Evolutionary conservation across 2,888 invertebrate genomes (phyloP).

Genomic region (Oscheius myriophilus): DNA sequence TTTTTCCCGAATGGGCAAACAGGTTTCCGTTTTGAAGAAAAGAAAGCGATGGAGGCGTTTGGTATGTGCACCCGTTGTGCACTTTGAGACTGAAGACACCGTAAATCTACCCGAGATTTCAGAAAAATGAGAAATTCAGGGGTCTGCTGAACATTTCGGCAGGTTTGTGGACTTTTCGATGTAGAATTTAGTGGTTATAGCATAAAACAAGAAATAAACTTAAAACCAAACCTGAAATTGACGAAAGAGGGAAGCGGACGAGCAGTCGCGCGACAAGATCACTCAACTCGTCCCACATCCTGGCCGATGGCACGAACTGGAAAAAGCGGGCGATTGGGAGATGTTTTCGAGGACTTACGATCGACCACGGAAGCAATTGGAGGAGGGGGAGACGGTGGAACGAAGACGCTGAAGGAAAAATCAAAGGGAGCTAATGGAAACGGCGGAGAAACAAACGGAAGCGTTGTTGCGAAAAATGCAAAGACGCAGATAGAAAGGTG

Average conservation of each 20-base stretch:
- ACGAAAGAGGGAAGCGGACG: constrained; percentile 42
- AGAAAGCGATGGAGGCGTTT: too few species aligned
- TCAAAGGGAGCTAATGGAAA: not conserved
- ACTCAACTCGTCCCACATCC: constrained; percentile 48
- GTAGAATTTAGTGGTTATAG: too few species aligned
- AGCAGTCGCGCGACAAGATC: constrained; percentile 45
- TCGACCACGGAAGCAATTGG: not conserved
- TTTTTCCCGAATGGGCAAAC: too few species aligned
- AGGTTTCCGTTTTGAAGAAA: too few species aligned
- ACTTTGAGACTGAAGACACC: too few species aligned
- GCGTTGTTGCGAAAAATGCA: not conserved
- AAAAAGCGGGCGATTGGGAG: not conserved
- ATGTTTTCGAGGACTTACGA: not conserved
- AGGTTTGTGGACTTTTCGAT: too few species aligned
- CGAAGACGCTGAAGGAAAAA: not conserved
- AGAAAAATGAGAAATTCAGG: too few species aligned
- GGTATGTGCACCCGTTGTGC: too few species aligned
- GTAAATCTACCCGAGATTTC: too few species aligned
- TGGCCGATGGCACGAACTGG: not conserved
- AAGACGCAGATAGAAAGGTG: too few species aligned
- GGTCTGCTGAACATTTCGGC: too few species aligned
- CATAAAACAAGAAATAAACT: too few species aligned
- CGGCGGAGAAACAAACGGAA: constrained; percentile 3
- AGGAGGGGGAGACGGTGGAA: not conserved
- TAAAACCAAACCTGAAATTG: constrained; percentile 41